Percentiles rank a stretch among this genome's conserved stretches.
Evolutionary conservation across 2,888 invertebrate species (phyloP).

Genomic region (Ceratothoa steindachneri): DNA sequence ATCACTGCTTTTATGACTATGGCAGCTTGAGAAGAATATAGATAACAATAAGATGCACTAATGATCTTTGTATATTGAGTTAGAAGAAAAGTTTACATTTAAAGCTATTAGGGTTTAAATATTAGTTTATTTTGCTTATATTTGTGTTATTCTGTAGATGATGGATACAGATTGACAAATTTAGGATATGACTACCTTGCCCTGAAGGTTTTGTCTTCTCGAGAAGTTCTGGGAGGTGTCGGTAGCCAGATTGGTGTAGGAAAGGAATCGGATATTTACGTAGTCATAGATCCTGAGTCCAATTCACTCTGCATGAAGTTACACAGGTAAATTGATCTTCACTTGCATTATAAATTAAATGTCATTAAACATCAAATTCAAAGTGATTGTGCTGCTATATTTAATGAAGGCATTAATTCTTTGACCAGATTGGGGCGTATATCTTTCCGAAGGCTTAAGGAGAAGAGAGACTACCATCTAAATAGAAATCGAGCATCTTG

Average conservation of each 20-base stretch:
- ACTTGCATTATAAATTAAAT: too few relatives aligned
- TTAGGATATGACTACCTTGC: conserved; percentile 95
- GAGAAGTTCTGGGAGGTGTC: conserved; percentile 74
- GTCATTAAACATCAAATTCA: background rate
- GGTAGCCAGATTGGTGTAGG: conserved; percentile 99
- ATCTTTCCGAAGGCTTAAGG: conserved; percentile 91
- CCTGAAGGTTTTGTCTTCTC: conserved; percentile 75
- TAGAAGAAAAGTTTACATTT: too few relatives aligned
- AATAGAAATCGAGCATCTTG: conserved; percentile 84
- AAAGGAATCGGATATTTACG: conserved; percentile 95
- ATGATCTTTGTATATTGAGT: too few relatives aligned
- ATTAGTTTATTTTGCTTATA: too few relatives aligned
- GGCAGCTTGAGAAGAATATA: too few relatives aligned
- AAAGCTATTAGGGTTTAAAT: too few relatives aligned
- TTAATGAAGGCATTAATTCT: too few relatives aligned
- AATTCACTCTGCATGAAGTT: conserved; percentile 82
- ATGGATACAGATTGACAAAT: conserved; percentile 93
- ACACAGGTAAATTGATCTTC: conserved; percentile 68
- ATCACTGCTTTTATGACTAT: too few relatives aligned
- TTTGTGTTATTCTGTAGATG: conserved; percentile 56
- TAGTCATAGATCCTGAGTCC: conserved; percentile 74
- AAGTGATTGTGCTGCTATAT: too few relatives aligned
- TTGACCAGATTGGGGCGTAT: conserved; percentile 75
- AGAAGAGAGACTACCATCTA: conserved; percentile 94
- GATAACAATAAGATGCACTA: too few relatives aligned